Evolutionary conservation across 2,797 vertebrate species (phyloP).

Genomic region (Phoxinus dragarum): DNA sequence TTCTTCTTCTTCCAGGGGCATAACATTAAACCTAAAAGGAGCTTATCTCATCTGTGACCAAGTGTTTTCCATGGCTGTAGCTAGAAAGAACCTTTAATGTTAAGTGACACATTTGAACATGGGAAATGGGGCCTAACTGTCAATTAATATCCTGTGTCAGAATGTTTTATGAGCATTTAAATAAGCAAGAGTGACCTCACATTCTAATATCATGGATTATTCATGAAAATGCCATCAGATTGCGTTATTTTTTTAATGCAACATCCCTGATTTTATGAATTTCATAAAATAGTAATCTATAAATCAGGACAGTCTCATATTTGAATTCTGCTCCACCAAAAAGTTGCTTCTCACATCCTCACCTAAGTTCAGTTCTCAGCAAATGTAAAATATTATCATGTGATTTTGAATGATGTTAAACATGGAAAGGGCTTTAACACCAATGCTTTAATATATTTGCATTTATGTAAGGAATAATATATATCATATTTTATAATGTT

Average conservation of each 20-base stretch:
- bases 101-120: slow-evolving; percentile 16
- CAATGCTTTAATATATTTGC: not conserved
- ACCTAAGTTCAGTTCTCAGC: not conserved
- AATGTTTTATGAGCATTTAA: slow-evolving; percentile 12
- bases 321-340: not conserved
- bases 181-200: not conserved
- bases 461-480: not conserved
- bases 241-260: not conserved
- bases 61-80: slow-evolving; percentile 28
- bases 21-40: slow-evolving; percentile 75
- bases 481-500: not conserved
- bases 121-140: not conserved
- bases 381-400: not conserved
- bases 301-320: not conserved
- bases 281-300: slow-evolving; percentile 1
- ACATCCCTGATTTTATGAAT: not conserved
- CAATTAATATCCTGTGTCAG: not conserved
- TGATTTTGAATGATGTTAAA: slow-evolving; percentile 1
- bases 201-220: slow-evolving; percentile 1
- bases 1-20: slow-evolving; percentile 26
- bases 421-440: not conserved
- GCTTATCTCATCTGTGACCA: slow-evolving; percentile 68
- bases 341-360: not conserved
- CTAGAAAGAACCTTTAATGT: slow-evolving; percentile 7
- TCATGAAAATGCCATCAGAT: not conserved